A percentile compares a stretch with the other conserved stretches of the same genome.
phyloP scores from a whole-genome alignment of 2,888 invertebrate genomes.

The Globia sparganii region DNA sequence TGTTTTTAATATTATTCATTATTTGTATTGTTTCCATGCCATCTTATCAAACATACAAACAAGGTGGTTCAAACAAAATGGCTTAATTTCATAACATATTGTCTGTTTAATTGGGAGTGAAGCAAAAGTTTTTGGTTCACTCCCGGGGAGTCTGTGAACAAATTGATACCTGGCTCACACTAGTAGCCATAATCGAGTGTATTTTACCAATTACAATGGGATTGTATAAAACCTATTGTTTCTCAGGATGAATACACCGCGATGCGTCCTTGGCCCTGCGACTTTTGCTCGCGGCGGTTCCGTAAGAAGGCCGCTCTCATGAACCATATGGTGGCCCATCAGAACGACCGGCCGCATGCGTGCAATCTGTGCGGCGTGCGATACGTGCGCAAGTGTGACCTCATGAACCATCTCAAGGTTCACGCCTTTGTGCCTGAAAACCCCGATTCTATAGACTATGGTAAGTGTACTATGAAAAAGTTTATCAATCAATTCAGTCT shows the following conservation, averaged over 20 bases:
- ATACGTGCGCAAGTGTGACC: slow-evolving; percentile 94
- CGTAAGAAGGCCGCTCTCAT: slow-evolving; percentile 95
- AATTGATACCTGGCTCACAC: neutral
- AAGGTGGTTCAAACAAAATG: neutral
- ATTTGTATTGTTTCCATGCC: neutral
- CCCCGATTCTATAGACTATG: slow-evolving; percentile 90
- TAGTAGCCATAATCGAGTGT: neutral
- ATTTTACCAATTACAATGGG: neutral
- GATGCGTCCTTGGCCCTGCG: slow-evolving; percentile 95
- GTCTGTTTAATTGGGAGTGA: neutral
- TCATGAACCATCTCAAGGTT: slow-evolving; percentile 95
- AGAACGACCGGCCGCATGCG: slow-evolving; percentile 95
- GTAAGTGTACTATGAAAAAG: slow-evolving; percentile 70
- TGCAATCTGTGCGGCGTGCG: slow-evolving; percentile 96
- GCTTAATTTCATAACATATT: neutral
- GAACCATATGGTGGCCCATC: slow-evolving; percentile 97
- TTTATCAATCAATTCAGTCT: neutral
- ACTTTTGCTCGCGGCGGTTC: slow-evolving; percentile 95
- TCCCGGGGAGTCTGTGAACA: neutral
- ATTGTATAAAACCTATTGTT: neutral
- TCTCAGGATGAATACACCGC: slow-evolving; percentile 92
- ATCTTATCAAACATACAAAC: neutral
- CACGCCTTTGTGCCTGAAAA: slow-evolving; percentile 94
- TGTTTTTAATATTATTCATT: neutral
- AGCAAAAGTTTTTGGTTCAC: neutral